Conservation (phyloP, 1,140 invertebrate species). For the Batillaria attramentaria region DNA sequence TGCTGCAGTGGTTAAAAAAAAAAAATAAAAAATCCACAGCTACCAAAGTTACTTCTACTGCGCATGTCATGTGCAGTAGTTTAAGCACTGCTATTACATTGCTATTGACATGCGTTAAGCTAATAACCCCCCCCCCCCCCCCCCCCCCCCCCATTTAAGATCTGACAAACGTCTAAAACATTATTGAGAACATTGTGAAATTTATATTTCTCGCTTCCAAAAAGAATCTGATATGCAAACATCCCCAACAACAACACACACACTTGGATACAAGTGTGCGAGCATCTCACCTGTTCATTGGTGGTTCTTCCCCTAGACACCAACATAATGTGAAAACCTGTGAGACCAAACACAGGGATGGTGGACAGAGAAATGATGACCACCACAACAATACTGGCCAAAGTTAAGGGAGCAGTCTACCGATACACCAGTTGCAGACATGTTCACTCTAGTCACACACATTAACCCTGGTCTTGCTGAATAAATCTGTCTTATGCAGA, state of each 20-base stretch:
- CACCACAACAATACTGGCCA: constrained; percentile 89
- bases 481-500: too few relatives aligned
- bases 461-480: too few relatives aligned
- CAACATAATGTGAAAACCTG: constrained; percentile 97
- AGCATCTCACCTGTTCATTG: constrained; percentile 88
- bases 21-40: too few relatives aligned
- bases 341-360: constrained; percentile 97
- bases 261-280: neutral
- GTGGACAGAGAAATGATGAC: constrained; percentile 90
- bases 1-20: neutral
- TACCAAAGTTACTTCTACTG: too few relatives aligned
- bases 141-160: neutral
- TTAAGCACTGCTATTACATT: too few relatives aligned
- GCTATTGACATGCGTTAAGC: too few relatives aligned
- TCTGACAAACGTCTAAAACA: neutral
- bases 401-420: constrained; percentile 66
- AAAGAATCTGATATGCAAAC: neutral
- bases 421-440: too few relatives aligned
- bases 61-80: too few relatives aligned
- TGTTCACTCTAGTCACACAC: too few relatives aligned
- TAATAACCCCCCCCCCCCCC: too few relatives aligned
- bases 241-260: too few relatives aligned
- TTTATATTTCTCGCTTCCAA: neutral
- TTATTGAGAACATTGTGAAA: neutral
- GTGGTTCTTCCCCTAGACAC: constrained; percentile 99